Base-by-base conservation (phyloP, 2,888 invertebrate species). In the Pammene aurita region DNA sequence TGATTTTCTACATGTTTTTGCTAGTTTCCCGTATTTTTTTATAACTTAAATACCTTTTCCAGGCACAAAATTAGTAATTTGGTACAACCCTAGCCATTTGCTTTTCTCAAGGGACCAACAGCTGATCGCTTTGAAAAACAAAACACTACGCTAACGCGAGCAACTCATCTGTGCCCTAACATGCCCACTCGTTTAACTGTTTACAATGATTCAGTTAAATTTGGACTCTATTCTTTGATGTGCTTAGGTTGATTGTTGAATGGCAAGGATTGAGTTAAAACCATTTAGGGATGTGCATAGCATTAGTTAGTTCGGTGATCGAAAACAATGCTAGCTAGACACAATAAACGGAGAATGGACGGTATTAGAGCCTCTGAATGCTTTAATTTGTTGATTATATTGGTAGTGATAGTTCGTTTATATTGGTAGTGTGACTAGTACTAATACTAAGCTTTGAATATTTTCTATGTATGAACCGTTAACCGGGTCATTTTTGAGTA, bases 41-140 rank as follows among this genome's bases (percentile, higher is more conserved):
- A n/a, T n/a, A 38, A 48, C 9, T 16, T 48, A 48, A 16, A 16
- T 16, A 16, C 48, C 9, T 9, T 13, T 46, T 16, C 14, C 48
- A 16, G 10, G 48, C 48, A 16, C 48, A 16, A 4, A 7, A 38
- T 48, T 10, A 61, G 10, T 18, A n/a, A 38, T 61, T 61, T 38
- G n/a, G 61, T 50, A 50, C 38, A 61, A 7, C 61, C 35, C 61
- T 61, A 35, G 18, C 13, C 18, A n/a, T 38, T 61, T 61, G 7
- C 16, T 13, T 16, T 18, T 16, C 61, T 50, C 61, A 13, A 18
- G 50, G 50, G 61, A 61, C 38, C 58, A 26, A 46, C n/a, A 50
- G 61, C 16, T 48, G 50, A 61, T 61, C 61, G 60, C 57, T 60
- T 46, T 35, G 16, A 48, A 61, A 61, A 61, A 61, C 61, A 61